Evolutionary conservation across 2,888 invertebrate genomes (phyloP).

Genomic region (Heteropelma amictum): DNA sequence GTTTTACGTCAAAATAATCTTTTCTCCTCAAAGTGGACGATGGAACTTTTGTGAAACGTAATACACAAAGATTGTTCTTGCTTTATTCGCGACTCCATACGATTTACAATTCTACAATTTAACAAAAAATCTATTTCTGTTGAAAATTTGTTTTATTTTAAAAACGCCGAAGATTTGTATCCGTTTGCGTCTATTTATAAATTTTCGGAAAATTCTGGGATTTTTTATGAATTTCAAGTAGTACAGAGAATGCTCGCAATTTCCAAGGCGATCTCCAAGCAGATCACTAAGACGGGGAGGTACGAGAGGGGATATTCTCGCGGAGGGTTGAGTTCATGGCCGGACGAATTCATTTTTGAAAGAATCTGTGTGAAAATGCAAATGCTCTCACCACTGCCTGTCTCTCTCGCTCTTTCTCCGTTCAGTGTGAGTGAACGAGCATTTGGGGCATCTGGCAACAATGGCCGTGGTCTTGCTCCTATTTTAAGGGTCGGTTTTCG

Average conservation of each 20-base stretch:
- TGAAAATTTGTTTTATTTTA: no score
- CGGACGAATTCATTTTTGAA: conserved; percentile 75
- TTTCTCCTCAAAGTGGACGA: no score
- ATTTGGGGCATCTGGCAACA: conserved; percentile 77
- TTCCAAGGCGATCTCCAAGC: conserved; percentile 8
- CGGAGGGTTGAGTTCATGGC: conserved; percentile 53
- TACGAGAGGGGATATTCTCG: conserved; percentile 46
- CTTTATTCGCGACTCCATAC: no score
- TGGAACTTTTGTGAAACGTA: no score
- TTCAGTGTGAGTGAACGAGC: conserved; percentile 15
- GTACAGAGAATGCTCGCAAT: conserved; percentile 27
- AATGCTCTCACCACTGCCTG: conserved; percentile 62
- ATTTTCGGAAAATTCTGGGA: no score
- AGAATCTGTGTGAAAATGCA: conserved; percentile 77
- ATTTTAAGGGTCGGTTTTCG: conserved; percentile 77
- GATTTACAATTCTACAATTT: no score
- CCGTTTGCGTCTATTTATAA: no score
- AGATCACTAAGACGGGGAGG: conserved; percentile 16
- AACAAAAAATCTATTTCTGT: no score
- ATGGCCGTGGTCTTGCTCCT: conserved; percentile 76
- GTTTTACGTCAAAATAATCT: no score
- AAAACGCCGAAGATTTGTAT: no score
- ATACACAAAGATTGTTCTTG: no score
- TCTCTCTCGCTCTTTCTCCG: conserved; percentile 17
- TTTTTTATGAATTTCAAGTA: no score